These are phyloP conservation scores for Tonatia bakeri DNA, from an alignment of 2,113 vertebrate genomes.

Conservation along the genomic window DNA sequence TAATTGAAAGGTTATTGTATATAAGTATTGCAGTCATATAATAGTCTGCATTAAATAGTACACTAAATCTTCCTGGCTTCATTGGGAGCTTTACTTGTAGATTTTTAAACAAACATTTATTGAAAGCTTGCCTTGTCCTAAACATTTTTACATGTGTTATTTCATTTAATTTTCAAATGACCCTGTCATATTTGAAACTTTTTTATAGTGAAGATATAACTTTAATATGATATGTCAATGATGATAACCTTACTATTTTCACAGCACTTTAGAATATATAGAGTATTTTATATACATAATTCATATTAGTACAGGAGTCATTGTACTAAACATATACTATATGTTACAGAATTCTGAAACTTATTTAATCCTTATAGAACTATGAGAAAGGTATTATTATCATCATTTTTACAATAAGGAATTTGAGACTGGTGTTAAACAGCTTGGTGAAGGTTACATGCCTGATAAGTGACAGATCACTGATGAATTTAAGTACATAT, in stretches of 20 bases:
- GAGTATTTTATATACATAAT: not conserved
- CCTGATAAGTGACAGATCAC: not conserved
- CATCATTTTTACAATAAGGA: not conserved
- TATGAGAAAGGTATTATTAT: not conserved
- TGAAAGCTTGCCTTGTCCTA: conserved; percentile 21
- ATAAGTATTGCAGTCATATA: conserved; percentile 48
- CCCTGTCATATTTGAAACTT: not conserved
- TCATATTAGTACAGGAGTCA: not conserved
- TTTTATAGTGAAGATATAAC: not conserved
- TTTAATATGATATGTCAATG: not conserved
- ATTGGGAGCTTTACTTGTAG: not conserved
- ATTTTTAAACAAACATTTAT: conserved; percentile 43
- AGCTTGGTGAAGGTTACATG: not conserved
- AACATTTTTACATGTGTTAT: not conserved
- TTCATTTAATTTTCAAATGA: conserved; percentile 23
- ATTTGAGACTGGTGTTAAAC: conserved; percentile 4
- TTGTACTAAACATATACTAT: not conserved
- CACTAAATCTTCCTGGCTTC: not conserved
- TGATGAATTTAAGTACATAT: not conserved
- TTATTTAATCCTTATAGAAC: not conserved
- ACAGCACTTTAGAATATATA: not conserved
- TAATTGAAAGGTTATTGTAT: conserved; percentile 45
- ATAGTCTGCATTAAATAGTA: not conserved
- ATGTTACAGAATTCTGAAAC: conserved; percentile 12
- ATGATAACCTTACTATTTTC: not conserved